Conservation (phyloP, 2,888 invertebrate species). For the Tetranychus piercei region DNA sequence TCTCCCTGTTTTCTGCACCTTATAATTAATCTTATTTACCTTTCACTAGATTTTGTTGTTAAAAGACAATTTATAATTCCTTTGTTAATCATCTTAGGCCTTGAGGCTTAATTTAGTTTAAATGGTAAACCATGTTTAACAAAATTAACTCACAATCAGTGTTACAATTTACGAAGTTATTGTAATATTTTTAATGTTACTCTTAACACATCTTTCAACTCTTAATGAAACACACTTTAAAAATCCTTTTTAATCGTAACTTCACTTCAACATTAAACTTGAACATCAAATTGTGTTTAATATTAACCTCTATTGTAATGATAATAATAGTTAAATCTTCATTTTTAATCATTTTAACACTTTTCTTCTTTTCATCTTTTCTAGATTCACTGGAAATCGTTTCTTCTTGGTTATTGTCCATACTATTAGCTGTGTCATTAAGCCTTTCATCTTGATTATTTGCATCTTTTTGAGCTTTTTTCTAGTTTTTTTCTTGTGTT, state of each 20-base stretch:
- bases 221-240: too few relatives aligned
- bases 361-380: neutral
- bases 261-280: too few relatives aligned
- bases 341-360: too few relatives aligned
- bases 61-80: neutral
- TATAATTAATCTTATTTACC: neutral
- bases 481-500: neutral
- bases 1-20: too few relatives aligned
- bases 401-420: neutral
- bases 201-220: too few relatives aligned
- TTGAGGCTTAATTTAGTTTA: neutral
- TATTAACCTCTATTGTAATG: too few relatives aligned
- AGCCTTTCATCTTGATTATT: neutral
- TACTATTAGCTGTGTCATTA: neutral
- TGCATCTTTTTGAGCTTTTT: neutral
- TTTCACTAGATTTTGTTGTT: neutral
- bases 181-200: too few relatives aligned
- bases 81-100: neutral
- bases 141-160: neutral
- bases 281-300: too few relatives aligned
- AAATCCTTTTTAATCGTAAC: too few relatives aligned
- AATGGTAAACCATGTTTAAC: neutral
- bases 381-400: neutral
- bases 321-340: too few relatives aligned
- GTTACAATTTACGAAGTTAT: neutral